These are phyloP conservation scores for Drosophila fulvimacula DNA, from an alignment of 2,888 invertebrate species.

Conservation along the genomic window DNA sequence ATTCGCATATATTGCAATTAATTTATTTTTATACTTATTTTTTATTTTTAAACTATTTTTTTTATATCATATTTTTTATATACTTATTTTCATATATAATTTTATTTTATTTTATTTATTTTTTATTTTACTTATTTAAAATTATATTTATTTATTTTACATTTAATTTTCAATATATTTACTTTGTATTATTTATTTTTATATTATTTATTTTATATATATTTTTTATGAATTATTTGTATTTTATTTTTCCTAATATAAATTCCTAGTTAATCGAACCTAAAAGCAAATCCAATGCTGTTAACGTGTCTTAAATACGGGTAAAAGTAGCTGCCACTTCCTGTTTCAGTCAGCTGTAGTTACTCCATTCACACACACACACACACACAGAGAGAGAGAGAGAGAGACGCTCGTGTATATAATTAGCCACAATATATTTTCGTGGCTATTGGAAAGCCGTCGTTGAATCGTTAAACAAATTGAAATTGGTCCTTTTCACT, in stretches of 20 bases:
- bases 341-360: constrained; percentile 51
- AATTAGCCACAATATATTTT: constrained; percentile 62
- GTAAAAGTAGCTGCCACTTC: constrained; percentile 61
- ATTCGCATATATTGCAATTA: no score
- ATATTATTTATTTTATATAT: no score
- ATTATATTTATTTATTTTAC: neutral
- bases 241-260: neutral
- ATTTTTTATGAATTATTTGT: neutral
- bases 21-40: neutral
- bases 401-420: constrained; percentile 27
- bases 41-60: neutral
- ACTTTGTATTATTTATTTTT: no score
- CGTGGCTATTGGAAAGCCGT: constrained; percentile 67
- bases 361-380: constrained; percentile 33
- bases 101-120: neutral
- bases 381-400: no score
- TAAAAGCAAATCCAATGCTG: neutral
- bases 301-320: constrained; percentile 20
- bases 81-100: neutral
- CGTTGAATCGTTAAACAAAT: constrained; percentile 55
- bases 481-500: constrained; percentile 78
- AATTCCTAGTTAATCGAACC: neutral
- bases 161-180: neutral
- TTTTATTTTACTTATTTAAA: no score
- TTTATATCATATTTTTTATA: neutral